Evolutionary conservation across 2,797 vertebrate genomes (phyloP).

Genomic region (Dermochelys coriacea): DNA sequence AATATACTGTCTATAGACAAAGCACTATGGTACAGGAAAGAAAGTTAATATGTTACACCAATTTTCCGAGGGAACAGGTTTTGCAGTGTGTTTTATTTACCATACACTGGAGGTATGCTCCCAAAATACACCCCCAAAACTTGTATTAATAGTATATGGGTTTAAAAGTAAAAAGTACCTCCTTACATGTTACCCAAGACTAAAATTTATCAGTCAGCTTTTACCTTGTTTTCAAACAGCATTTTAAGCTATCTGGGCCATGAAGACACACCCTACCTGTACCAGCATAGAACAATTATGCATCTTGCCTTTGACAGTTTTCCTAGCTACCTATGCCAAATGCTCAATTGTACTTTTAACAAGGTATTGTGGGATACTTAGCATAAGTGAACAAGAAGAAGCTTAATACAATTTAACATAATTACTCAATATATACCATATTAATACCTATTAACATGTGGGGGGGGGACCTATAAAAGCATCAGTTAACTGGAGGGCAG

Average conservation of each 20-base stretch:
- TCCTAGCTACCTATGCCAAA: not conserved
- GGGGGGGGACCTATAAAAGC: not conserved
- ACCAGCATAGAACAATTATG: not conserved
- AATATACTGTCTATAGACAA: not conserved
- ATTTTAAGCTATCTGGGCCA: not conserved
- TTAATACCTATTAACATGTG: not conserved
- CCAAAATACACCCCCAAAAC: not conserved
- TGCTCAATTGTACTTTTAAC: not conserved
- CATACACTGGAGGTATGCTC: not conserved
- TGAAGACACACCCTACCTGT: not conserved
- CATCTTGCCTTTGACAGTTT: not conserved
- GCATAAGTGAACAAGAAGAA: not conserved
- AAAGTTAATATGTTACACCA: not conserved
- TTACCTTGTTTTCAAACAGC: not conserved
- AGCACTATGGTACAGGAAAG: not conserved
- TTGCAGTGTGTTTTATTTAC: not conserved
- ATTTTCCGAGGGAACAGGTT: not conserved
- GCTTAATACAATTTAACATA: not conserved
- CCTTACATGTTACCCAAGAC: not conserved
- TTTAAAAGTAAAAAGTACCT: not conserved
- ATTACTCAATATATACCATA: not conserved
- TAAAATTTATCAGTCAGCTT: not conserved
- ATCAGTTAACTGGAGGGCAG: not conserved
- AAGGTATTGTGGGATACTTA: too few relatives aligned
- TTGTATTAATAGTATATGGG: not conserved